phyloP scores from a whole-genome alignment of 2,113 vertebrate species.

The Myotis yumanensis region DNA sequence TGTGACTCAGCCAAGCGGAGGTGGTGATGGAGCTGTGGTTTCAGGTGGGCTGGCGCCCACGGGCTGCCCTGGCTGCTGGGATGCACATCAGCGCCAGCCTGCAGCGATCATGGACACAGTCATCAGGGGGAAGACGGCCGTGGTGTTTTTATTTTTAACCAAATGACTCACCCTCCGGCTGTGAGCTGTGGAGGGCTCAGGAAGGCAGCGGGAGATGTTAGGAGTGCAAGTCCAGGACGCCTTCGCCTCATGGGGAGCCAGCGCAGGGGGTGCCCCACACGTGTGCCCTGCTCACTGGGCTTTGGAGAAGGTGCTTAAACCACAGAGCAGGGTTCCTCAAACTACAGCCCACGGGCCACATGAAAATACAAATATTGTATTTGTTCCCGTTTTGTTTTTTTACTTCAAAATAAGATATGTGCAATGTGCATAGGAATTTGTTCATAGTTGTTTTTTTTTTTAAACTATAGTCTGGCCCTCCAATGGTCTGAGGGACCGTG shows the following conservation, averaged over 20 bases:
- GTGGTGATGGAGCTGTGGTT: constrained; percentile 66
- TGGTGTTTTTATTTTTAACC: constrained; percentile 84
- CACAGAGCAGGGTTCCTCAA: too few species aligned
- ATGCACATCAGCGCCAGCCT: constrained; percentile 77
- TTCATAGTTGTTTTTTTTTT: too few species aligned
- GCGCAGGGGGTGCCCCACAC: constrained; percentile 25
- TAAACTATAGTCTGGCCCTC: too few species aligned
- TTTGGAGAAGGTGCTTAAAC: constrained; percentile 63
- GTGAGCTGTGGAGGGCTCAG: constrained; percentile 49
- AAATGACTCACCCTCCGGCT: constrained; percentile 81
- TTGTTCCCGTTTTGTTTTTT: too few species aligned
- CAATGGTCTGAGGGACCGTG: too few species aligned
- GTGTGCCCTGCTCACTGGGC: constrained; percentile 33
- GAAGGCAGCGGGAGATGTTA: constrained; percentile 5
- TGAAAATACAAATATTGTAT: too few species aligned
- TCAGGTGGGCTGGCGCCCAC: constrained; percentile 75
- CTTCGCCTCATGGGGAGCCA: constrained; percentile 35
- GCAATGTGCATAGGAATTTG: too few species aligned
- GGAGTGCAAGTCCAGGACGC: constrained; percentile 65
- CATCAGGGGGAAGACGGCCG: constrained; percentile 79
- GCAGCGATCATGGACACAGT: constrained; percentile 78
- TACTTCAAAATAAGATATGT: too few species aligned
- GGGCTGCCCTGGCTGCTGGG: constrained; percentile 73
- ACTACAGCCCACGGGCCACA: too few species aligned
- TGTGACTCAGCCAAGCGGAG: neutral